These are phyloP conservation scores for Drepana arcuata DNA, from an alignment of 1,140 invertebrate genomes.

Conservation along the genomic window DNA sequence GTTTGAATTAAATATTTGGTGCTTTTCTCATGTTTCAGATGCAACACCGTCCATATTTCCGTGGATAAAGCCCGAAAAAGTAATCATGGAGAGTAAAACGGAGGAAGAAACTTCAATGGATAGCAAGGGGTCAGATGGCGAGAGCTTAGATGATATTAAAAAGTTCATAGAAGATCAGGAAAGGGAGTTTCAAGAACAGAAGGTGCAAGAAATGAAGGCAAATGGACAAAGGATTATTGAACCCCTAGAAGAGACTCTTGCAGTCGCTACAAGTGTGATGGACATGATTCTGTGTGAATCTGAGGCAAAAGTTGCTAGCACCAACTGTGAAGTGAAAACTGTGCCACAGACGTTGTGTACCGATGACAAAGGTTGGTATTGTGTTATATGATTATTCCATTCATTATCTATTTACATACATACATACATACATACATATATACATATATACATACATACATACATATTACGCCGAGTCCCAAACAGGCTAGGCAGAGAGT, in stretches of 20 bases:
- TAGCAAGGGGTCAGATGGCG: conserved; percentile 35
- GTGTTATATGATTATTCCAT: too few relatives aligned
- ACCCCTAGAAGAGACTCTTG: conserved; percentile 14
- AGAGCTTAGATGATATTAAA: conserved; percentile 50
- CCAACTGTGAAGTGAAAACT: too few relatives aligned
- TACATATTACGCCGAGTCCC: too few relatives aligned
- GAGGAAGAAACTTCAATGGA: conserved; percentile 6
- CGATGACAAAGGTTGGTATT: too few relatives aligned
- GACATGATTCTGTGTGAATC: conserved; percentile 41
- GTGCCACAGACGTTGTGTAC: too few relatives aligned
- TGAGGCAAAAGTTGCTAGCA: conserved; percentile 28
- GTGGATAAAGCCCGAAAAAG: conserved; percentile 24
- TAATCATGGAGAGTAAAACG: conserved; percentile 16
- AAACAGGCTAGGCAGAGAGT: too few relatives aligned
- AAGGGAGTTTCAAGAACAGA: conserved; percentile 8
- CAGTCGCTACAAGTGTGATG: conserved; percentile 29
- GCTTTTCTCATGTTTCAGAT: conserved; percentile 38
- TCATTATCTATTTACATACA: too few relatives aligned
- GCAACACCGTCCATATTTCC: conserved; percentile 54
- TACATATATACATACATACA: too few relatives aligned
- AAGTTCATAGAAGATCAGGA: conserved; percentile 49
- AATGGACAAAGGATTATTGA: conserved; percentile 4
- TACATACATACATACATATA: too few relatives aligned
- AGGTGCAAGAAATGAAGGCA: conserved; percentile 9
- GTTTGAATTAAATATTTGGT: too few relatives aligned